These are phyloP conservation scores for Graphium colonna DNA, from an alignment of 2,888 invertebrate genomes.

Conservation along the genomic window DNA sequence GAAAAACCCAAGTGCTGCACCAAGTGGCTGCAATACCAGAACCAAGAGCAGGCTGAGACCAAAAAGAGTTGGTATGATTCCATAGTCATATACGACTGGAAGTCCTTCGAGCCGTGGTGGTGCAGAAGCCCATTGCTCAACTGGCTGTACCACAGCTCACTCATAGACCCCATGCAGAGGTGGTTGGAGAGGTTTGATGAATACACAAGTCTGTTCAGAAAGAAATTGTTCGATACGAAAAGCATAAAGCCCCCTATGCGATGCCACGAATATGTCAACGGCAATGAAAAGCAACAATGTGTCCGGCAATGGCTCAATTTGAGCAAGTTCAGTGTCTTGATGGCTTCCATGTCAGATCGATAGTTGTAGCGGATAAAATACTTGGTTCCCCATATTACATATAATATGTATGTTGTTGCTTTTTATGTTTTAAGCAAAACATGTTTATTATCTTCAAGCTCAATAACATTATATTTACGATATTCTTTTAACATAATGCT, in stretches of 20 bases:
- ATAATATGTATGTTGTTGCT: neutral
- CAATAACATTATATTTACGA: constrained; percentile 5
- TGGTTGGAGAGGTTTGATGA: constrained; percentile 58
- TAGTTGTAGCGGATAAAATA: constrained; percentile 28
- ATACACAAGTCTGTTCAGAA: constrained; percentile 39
- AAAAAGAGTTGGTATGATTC: constrained; percentile 41
- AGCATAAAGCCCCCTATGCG: constrained; percentile 12
- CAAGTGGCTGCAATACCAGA: constrained; percentile 47
- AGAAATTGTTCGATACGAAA: constrained; percentile 16
- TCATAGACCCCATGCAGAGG: constrained; percentile 57
- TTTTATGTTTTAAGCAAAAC: constrained; percentile 13
- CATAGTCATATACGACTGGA: constrained; percentile 42
- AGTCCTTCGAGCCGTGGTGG: constrained; percentile 51
- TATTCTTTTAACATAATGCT: neutral
- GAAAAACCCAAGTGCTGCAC: constrained; percentile 50
- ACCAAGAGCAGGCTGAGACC: constrained; percentile 33
- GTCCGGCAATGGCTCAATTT: constrained; percentile 50
- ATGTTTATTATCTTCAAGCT: constrained; percentile 12
- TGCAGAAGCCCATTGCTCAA: constrained; percentile 47
- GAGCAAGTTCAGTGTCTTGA: constrained; percentile 48
- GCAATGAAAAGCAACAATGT: constrained; percentile 33
- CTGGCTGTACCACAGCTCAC: constrained; percentile 60
- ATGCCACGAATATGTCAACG: constrained; percentile 20
- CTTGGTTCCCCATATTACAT: neutral
- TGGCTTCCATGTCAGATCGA: constrained; percentile 55